Evolutionary conservation across 2,797 vertebrate genomes (phyloP), one percentile per base, ranked within the genome.

Genomic region (Botia almorhae): DNA sequence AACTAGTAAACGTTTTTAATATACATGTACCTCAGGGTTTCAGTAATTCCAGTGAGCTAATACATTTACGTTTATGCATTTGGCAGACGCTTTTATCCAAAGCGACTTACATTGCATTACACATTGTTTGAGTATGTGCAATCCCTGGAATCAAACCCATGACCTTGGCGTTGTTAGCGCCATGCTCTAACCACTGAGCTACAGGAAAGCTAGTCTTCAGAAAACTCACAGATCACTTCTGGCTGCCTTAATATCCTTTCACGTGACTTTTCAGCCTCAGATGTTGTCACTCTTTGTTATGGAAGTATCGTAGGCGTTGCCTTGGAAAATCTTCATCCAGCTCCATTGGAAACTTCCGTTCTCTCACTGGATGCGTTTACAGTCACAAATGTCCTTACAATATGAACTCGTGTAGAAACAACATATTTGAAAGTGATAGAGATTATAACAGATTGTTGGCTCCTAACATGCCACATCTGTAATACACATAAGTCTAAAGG

Each of bases 261-360:
- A 81, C 63, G 23, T 85, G n/a, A 81, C 69, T 65, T 75, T 85
- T 33, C 26, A 85, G 76, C 50, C 68, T 56, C 53, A 53, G 74
- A 67, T 80, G 87, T 87, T 80, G 83, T 83, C 74, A 4, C 81
- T 29, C 56, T 81, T 75, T 90, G 88, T 91, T 91, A 77, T 89
- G 81, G 74, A 79, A 88, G 83, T 60, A 90, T 89, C 85, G 89
- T 84, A 82, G 8, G 71, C 21, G 90, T 91, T 89, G 88, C 90
- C 85, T 36, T 85, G 88, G 90, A 91, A 89, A 91, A 74, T 65
- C 68, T 80, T 81, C 65, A 74, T 74, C 60, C 81, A 86, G 81
- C 90, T 85, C 88, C 83, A 81, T 81, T 83, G 86, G 87, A 91
- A 89, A 85, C 69, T 85, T 86, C 70, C 69, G 78, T 89, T 81